Evolutionary conservation across 2,888 invertebrate species (phyloP), one percentile per base, ranked within the genome.

Genomic region (Noctua comes): DNA sequence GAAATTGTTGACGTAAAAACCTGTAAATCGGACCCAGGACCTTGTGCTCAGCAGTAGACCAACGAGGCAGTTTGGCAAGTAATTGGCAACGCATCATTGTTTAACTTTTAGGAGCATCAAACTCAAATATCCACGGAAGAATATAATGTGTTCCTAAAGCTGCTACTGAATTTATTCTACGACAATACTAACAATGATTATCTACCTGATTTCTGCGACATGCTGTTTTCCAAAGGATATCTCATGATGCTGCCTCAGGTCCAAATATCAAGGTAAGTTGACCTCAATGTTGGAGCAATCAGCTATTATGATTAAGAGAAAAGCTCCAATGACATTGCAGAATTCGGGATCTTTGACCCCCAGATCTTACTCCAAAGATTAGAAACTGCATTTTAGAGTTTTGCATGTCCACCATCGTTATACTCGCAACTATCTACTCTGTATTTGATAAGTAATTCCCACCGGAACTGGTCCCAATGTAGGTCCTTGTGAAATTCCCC

Each of bases 201-300:
- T 6, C 69, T 95, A 11, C 76, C 90, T 5, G 93, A 94, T n/a
- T 94, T 96, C 81, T 95, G 95, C 76, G 96, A 96, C n/a, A 86
- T 92, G 79, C 85, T 96, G 46, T 94, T 94, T 72, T 90, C 93
- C 2, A 94, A 92, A 73, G 95, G 95, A 24, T 97, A 96, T 78
- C 86, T 97, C 3, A 90, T 91, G 24, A 92, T 95, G 92, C 82
- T 97, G 59, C 96, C 96, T 1, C 94, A 95, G 83, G 92, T 88
- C 8, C 96, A 96, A 81, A 93, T 96, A 62, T 80, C 85, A 2
- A 94, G 96, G 96, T 96, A 88, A 83, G 82, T 75, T 6, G 1
- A 43, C n/a, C 57, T 57, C 4, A n/a, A n/a, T 57, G 54, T 54
- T 24, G n/a, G 24, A 57, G 13, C n/a, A n/a, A n/a, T n/a, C n/a